Conservation (phyloP, 2,888 invertebrate species). For the Tholera decimalis region DNA sequence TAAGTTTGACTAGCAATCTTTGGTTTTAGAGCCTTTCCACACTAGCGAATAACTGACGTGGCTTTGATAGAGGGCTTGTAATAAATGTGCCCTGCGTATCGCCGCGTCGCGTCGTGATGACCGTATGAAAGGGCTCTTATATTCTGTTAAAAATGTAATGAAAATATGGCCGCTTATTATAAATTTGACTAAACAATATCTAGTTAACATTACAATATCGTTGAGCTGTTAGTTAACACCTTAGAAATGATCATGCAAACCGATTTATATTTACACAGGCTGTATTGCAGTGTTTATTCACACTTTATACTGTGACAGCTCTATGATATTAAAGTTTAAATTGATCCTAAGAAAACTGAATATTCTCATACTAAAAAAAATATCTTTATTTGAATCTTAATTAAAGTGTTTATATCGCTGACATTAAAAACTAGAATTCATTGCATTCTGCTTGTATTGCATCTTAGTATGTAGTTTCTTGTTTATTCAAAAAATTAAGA, state of each 20-base stretch:
- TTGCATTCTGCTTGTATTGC: no score
- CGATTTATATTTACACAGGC: conserved; percentile 83
- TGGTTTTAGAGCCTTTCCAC: conserved; percentile 40
- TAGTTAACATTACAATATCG: conserved; percentile 84
- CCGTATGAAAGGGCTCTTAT: conserved; percentile 46
- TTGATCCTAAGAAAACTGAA: not conserved
- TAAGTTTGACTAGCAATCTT: conserved; percentile 62
- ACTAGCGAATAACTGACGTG: conserved; percentile 11
- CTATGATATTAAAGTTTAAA: conserved; percentile 53
- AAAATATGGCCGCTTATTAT: conserved; percentile 78
- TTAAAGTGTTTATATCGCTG: no score
- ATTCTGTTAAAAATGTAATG: conserved; percentile 58
- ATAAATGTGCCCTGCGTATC: not conserved
- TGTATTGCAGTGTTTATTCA: conserved; percentile 69
- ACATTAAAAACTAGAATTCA: no score
- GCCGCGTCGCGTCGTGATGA: not conserved
- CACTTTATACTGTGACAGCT: conserved; percentile 69
- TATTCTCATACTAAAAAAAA: not conserved
- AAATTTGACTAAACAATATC: conserved; percentile 79
- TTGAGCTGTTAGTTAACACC: conserved; percentile 88
- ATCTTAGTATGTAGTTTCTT: no score
- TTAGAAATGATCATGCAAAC: conserved; percentile 86
- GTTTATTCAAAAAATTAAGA: no score
- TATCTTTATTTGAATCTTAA: no score
- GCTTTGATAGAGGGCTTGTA: not conserved